phyloP scores from a whole-genome alignment of 2,113 vertebrate genomes.

The Zosterops borbonicus region DNA sequence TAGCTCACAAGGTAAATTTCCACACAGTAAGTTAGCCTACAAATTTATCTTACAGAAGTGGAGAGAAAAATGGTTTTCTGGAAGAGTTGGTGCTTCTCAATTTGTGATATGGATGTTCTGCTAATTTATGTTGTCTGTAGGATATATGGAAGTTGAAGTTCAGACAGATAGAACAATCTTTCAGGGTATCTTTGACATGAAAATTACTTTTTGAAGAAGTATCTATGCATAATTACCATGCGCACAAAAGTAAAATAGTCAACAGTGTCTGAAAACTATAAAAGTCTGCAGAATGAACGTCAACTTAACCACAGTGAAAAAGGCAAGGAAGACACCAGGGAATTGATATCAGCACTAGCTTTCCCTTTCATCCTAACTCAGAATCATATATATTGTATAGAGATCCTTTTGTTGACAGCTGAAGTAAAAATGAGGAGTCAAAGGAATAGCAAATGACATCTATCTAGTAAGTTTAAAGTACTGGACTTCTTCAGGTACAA shows the following conservation, averaged over 20 bases:
- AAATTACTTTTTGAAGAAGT: not conserved
- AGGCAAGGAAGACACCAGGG: not conserved
- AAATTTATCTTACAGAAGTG: not conserved
- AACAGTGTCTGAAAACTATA: not conserved
- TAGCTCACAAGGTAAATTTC: not conserved
- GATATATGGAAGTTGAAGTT: not conserved
- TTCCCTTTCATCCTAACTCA: not conserved
- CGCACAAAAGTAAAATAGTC: not conserved
- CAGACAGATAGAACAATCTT: not conserved
- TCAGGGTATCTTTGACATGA: not conserved
- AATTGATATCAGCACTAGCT: not conserved
- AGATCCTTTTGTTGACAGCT: not conserved
- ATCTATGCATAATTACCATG: not conserved
- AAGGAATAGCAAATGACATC: not conserved
- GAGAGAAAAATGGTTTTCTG: not conserved
- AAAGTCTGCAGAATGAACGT: not conserved
- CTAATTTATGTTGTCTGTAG: not conserved
- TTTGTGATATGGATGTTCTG: not conserved
- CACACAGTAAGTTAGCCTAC: not conserved
- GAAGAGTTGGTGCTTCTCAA: not conserved
- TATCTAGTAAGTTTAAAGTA: not conserved
- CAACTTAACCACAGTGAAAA: not conserved
- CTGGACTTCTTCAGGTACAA: not conserved
- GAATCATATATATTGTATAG: not conserved
- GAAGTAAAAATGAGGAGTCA: not conserved